Base-by-base conservation (phyloP, 2,797 vertebrate genomes). In the Catostomus latipinnis region DNA sequence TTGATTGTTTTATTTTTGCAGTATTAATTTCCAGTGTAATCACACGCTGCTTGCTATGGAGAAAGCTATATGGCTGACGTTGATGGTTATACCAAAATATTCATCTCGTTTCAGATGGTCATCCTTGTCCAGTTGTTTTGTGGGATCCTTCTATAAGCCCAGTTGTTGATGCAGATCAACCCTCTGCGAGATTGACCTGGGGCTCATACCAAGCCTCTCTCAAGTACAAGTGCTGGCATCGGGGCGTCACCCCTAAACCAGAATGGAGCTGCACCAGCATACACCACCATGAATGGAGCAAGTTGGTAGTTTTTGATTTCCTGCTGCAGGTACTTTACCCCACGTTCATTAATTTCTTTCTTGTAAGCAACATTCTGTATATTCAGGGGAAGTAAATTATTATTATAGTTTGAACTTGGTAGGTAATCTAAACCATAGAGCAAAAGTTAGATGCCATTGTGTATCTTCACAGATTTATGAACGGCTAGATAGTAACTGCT, bases 291-390 rank as follows among this genome's bases (percentile, higher is more conserved):
- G 98, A 99, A 77, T 99, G 97, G 97, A 97, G 96, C 88, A 97
- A 96, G 88, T 90, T 98, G 84, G 96, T 95, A 46, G 93, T 99
- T 76, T 97, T 98, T 84, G 98, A 99, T 90, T 99, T 99, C 88
- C 85, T 99, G 72, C 87, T 99, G 61, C 98, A 99, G 96, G 98
- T 99, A 91, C 88, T 56, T n/a, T 12, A 2, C 5, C 45, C 22
- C 56, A 14, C 22, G 66, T 14, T 73, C 22, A 61, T 34, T 48
- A 13, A 6, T 22, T 71, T 43, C 5, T 63, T 8, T 14, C 5
- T 45, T 56, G 67, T 10, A 76, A 9, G 43, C 53, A 67, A 8
- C 61, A 63, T 34, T 34, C 34, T 34, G 34, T 4, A 6, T 22
- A 49, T 48, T 58, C 14, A 50, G 1, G 14, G 18, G 6, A 43